phyloP scores from a whole-genome alignment of 2,888 invertebrate species.

The Nomada fabriciana region DNA sequence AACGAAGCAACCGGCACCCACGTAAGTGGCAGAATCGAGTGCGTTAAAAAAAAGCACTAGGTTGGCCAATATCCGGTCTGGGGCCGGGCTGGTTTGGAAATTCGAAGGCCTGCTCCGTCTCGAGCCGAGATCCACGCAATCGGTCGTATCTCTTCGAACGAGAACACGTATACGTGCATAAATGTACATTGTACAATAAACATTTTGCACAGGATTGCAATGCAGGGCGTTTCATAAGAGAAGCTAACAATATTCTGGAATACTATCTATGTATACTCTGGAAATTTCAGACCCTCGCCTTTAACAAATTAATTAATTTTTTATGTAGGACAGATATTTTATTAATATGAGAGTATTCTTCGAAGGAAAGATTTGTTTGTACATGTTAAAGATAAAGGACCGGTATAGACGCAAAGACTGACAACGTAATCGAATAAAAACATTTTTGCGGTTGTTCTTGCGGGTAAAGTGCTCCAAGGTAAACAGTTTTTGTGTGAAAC shows the following conservation, averaged over 20 bases:
- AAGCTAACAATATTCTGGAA: neutral
- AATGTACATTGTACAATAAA: constrained; percentile 24
- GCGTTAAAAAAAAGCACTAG: constrained; percentile 52
- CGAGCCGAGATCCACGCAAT: constrained; percentile 71
- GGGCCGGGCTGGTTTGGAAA: constrained; percentile 72
- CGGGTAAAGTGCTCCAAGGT: neutral
- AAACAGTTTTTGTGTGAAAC: neutral
- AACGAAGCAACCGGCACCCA: constrained; percentile 51
- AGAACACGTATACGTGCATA: neutral
- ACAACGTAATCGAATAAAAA: neutral
- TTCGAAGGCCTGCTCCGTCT: constrained; percentile 74
- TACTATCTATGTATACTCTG: too few species aligned
- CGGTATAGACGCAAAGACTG: neutral
- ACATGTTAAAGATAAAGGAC: neutral
- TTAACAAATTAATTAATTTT: too few species aligned
- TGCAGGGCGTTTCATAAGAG: neutral
- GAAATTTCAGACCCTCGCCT: too few species aligned
- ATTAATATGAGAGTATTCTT: too few species aligned
- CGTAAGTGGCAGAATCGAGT: constrained; percentile 52
- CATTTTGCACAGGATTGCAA: neutral
- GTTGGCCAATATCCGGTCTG: constrained; percentile 75
- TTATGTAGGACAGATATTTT: too few species aligned
- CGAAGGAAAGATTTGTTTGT: too few species aligned
- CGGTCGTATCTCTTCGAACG: constrained; percentile 54
- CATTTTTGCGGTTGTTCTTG: neutral